These are phyloP conservation scores for Lepus americanus DNA, from an alignment of 2,113 vertebrate genomes.

Conservation along the genomic window DNA sequence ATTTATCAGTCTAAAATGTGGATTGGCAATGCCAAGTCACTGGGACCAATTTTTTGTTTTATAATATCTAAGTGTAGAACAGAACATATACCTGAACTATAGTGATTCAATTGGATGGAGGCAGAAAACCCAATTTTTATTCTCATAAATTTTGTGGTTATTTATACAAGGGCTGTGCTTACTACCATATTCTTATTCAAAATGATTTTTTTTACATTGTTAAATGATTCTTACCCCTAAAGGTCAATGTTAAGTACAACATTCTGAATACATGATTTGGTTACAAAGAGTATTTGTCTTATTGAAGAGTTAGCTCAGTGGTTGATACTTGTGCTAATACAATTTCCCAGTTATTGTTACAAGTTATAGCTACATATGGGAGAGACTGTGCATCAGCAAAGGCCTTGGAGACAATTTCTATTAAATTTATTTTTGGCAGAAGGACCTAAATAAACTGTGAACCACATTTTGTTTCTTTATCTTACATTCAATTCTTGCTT, in stretches of 20 bases:
- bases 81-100: slow-evolving; percentile 83
- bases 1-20: slow-evolving; percentile 64
- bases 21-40: slow-evolving; percentile 84
- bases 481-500: not conserved
- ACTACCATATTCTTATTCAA: slow-evolving; percentile 83
- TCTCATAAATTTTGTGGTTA: slow-evolving; percentile 75
- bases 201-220: slow-evolving; percentile 77
- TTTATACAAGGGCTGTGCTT: slow-evolving; percentile 87
- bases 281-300: slow-evolving; percentile 87
- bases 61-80: slow-evolving; percentile 83
- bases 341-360: slow-evolving; percentile 67
- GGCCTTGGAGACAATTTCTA: slow-evolving; percentile 69
- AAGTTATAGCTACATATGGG: slow-evolving; percentile 15
- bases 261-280: slow-evolving; percentile 86
- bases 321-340: slow-evolving; percentile 80
- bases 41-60: slow-evolving; percentile 88
- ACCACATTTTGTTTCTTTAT: slow-evolving; percentile 62
- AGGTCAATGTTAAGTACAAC: slow-evolving; percentile 88
- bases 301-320: slow-evolving; percentile 83
- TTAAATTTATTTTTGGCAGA: slow-evolving; percentile 81
- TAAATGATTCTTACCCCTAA: slow-evolving; percentile 82
- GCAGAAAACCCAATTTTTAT: slow-evolving; percentile 74
- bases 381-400: slow-evolving; percentile 47
- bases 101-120: slow-evolving; percentile 83
- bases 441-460: slow-evolving; percentile 69